These are phyloP conservation scores for Graphium colonna DNA, from an alignment of 2,888 invertebrate species.

Conservation along the genomic window DNA sequence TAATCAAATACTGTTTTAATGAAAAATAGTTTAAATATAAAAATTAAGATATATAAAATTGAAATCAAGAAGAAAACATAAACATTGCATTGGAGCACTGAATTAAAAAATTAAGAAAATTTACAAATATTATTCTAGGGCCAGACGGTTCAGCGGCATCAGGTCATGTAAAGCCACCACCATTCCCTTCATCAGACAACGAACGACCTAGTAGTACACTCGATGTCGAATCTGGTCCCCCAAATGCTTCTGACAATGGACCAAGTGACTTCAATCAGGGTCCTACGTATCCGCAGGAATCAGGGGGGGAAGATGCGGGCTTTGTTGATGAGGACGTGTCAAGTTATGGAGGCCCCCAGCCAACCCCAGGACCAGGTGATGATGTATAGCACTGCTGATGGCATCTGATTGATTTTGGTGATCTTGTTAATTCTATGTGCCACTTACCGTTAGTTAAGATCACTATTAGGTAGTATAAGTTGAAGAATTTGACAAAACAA, in stretches of 20 bases:
- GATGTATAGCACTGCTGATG: slow-evolving; percentile 59
- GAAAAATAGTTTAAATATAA: background rate
- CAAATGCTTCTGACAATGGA: slow-evolving; percentile 26
- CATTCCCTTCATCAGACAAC: slow-evolving; percentile 57
- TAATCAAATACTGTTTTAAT: background rate
- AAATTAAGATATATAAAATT: no score
- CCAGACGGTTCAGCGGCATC: slow-evolving; percentile 80
- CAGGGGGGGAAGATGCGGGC: slow-evolving; percentile 43
- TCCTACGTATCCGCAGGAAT: slow-evolving; percentile 29
- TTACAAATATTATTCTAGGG: slow-evolving; percentile 41
- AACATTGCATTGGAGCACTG: no score
- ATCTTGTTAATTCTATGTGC: slow-evolving; percentile 48
- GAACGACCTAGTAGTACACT: slow-evolving; percentile 47
- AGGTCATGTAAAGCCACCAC: slow-evolving; percentile 77
- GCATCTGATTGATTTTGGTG: slow-evolving; percentile 63
- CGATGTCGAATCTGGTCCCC: slow-evolving; percentile 28
- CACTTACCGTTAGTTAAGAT: background rate
- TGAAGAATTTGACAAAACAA: background rate
- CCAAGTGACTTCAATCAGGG: slow-evolving; percentile 33
- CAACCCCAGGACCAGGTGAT: slow-evolving; percentile 75
- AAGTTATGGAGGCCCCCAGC: slow-evolving; percentile 49
- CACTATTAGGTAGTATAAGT: background rate
- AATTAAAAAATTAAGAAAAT: no score
- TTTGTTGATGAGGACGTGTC: slow-evolving; percentile 56
- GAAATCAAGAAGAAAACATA: no score